Conservation (phyloP, 2,797 vertebrate species). For the Octomys mimax region DNA sequence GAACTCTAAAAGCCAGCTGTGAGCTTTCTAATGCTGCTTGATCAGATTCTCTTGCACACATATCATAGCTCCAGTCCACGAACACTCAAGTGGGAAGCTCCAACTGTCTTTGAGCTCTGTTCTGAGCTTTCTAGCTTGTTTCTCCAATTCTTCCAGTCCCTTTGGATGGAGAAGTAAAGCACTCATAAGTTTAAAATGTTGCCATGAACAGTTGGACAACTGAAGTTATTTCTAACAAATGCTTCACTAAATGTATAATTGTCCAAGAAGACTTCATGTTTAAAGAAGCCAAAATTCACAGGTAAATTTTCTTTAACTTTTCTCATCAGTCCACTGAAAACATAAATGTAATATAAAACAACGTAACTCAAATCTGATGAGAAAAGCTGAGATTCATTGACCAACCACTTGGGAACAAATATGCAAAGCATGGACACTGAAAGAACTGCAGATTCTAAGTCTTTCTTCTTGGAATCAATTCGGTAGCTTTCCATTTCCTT, state of each 20-base stretch:
- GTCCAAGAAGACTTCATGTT: constrained; percentile 46
- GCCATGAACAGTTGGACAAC: background rate
- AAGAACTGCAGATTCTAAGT: constrained; percentile 55
- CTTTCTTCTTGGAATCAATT: constrained; percentile 62
- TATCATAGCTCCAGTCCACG: background rate
- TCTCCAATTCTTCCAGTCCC: background rate
- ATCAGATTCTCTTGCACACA: background rate
- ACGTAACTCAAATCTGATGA: constrained; percentile 37
- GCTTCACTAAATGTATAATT: constrained; percentile 39
- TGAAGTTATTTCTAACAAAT: constrained; percentile 57
- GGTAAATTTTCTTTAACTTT: constrained; percentile 39
- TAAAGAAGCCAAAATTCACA: constrained; percentile 7
- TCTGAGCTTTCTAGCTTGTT: background rate
- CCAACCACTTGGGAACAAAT: constrained; percentile 22
- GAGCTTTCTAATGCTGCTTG: background rate
- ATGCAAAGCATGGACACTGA: constrained; percentile 25
- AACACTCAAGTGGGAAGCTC: background rate
- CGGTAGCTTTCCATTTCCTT: constrained; percentile 58
- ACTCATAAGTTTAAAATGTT: constrained; percentile 26
- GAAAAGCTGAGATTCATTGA: constrained; percentile 25
- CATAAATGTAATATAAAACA: constrained; percentile 17
- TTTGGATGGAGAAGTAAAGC: constrained; percentile 3
- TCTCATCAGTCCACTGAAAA: constrained; percentile 68
- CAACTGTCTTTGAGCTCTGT: background rate
- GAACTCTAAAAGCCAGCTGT: background rate